Evolutionary conservation across 92 coral and sea anemone species (phyloP).

Genomic region (Virgularia gustaviana): DNA sequence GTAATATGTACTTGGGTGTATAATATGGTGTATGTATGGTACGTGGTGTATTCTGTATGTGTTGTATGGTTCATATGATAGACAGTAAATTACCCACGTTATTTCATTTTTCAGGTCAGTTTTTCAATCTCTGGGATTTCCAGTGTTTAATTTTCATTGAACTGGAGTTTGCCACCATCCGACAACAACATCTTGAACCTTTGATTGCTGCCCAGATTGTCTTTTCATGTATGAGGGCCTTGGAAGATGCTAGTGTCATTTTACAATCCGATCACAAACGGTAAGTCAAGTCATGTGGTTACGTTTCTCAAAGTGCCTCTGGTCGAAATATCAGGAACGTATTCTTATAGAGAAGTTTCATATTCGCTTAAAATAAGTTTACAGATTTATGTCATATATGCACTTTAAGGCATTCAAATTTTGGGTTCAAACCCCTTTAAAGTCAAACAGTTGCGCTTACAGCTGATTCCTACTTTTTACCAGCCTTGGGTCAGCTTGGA

Average conservation of each 20-base stretch:
- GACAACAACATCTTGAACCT: conserved; percentile 68
- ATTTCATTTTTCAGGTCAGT: conserved; percentile 40
- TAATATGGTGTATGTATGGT: neutral
- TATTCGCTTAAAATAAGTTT: too few relatives aligned
- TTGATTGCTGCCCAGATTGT: conserved; percentile 71
- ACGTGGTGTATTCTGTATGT: neutral
- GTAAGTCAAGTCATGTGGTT: conserved; percentile 40
- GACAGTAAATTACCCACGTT: neutral
- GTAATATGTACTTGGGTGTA: neutral
- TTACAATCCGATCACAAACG: conserved; percentile 74
- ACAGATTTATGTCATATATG: too few relatives aligned
- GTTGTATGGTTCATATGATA: neutral
- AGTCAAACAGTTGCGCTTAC: too few relatives aligned
- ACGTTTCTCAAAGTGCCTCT: conserved; percentile 6
- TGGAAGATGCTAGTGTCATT: conserved; percentile 88
- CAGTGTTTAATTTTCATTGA: conserved; percentile 66
- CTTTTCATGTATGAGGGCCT: conserved; percentile 81
- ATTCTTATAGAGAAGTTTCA: neutral
- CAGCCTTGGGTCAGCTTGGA: conserved; percentile 34
- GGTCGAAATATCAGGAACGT: conserved; percentile 20
- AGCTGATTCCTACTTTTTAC: neutral
- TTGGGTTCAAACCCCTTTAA: too few relatives aligned
- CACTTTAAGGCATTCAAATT: too few relatives aligned
- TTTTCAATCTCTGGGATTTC: conserved; percentile 69
- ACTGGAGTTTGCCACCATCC: conserved; percentile 67